phyloP scores from a whole-genome alignment of 2,888 invertebrate genomes.

The Bugula neritina region DNA sequence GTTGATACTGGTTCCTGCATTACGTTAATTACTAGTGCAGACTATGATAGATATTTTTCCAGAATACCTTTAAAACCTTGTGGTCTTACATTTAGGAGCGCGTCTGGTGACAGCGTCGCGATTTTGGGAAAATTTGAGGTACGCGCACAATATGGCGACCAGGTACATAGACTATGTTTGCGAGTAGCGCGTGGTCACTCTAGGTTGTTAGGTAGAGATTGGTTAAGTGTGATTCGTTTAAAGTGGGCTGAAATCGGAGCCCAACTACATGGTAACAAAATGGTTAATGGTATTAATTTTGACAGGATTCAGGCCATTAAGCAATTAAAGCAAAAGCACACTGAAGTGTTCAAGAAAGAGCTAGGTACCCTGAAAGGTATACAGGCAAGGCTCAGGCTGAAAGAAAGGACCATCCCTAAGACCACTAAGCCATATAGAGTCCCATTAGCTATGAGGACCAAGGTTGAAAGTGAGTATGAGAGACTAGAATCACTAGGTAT shows the following conservation, averaged over 20 bases:
- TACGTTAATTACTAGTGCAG: background rate
- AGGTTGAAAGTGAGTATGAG: background rate
- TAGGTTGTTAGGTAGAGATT: conserved; percentile 4
- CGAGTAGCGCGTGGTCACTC: background rate
- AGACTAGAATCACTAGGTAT: background rate
- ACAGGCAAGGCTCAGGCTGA: background rate
- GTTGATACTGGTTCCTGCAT: background rate
- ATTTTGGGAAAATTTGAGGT: background rate
- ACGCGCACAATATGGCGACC: background rate
- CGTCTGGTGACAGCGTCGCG: background rate
- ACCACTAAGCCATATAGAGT: background rate
- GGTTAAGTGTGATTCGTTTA: background rate
- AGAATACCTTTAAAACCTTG: background rate
- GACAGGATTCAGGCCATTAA: no score
- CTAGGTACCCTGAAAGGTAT: background rate
- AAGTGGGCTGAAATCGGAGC: background rate
- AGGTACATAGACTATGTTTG: background rate
- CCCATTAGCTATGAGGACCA: background rate
- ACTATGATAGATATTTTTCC: background rate
- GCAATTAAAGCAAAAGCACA: no score
- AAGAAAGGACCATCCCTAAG: background rate
- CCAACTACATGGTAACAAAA: background rate
- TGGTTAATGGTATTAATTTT: no score
- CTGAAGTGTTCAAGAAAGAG: background rate
- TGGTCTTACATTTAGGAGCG: background rate